A percentile compares a stretch with the other conserved stretches of the same genome.
Conservation (phyloP, 2,797 vertebrate species). For the Pteronotus mesoamericanus region DNA sequence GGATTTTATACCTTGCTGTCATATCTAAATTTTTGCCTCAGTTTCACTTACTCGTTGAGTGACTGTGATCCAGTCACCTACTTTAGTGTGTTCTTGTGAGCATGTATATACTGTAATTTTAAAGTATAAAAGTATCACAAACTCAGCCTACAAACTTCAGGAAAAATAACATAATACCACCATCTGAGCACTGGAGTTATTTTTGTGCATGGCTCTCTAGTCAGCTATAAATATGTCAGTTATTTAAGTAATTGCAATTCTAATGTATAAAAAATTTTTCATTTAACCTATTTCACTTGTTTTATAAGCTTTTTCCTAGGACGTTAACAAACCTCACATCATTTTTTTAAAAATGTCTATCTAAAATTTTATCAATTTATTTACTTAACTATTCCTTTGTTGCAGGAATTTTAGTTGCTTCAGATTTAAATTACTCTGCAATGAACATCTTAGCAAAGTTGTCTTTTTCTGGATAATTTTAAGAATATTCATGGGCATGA, state of each 20-base stretch:
- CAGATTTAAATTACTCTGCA: neutral
- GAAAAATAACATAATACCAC: neutral
- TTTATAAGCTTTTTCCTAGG: neutral
- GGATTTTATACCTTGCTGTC: too few species aligned
- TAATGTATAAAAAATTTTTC: neutral
- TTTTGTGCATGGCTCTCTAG: neutral
- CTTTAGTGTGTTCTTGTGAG: neutral
- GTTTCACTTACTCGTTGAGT: neutral
- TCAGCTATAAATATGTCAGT: neutral
- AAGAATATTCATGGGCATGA: neutral
- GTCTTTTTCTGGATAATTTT: neutral
- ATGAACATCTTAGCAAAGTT: neutral
- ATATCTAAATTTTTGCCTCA: neutral
- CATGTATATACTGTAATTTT: neutral
- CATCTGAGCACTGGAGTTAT: neutral
- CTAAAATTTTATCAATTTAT: neutral
- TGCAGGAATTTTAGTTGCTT: neutral
- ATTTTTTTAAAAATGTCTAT: neutral
- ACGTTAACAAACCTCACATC: neutral
- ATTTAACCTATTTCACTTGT: constrained; percentile 13
- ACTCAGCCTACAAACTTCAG: neutral
- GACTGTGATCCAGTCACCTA: neutral
- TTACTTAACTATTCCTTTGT: neutral
- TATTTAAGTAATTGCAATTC: neutral
- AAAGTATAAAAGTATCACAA: neutral